Percentiles rank a stretch among this genome's conserved stretches.
phyloP scores from a whole-genome alignment of 2,797 vertebrate genomes.

The Phylloscopus collybita region DNA sequence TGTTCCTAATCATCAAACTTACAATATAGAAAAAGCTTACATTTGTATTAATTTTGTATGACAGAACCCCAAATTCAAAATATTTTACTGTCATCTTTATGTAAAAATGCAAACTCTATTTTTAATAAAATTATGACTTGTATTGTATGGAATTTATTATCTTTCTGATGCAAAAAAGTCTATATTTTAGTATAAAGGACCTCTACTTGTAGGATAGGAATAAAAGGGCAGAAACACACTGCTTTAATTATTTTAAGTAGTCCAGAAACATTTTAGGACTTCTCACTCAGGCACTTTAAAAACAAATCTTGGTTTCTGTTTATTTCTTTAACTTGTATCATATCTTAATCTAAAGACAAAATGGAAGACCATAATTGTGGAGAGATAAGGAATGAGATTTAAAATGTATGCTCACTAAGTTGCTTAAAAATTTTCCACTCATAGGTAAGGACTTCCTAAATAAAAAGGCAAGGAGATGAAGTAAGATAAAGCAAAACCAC shows the following conservation, averaged over 20 bases:
- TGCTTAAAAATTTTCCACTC: not conserved
- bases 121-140: not conserved
- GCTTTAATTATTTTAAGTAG: not conserved
- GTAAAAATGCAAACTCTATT: not conserved
- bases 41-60: not conserved
- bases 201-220: not conserved
- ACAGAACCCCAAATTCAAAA: not conserved
- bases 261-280: not conserved
- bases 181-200: not conserved
- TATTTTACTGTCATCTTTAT: not conserved
- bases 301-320: not conserved
- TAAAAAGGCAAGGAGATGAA: not conserved
- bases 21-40: not conserved
- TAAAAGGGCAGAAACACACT: not conserved
- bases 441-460: not conserved
- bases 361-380: not conserved
- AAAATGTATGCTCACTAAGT: not conserved
- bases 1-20: not conserved
- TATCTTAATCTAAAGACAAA: not conserved
- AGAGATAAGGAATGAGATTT: not conserved
- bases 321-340: not conserved
- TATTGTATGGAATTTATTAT: not conserved
- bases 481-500: not conserved
- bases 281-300: not conserved
- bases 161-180: not conserved